Conservation (phyloP, 1,140 invertebrate genomes). For the Pemphigus obesinymphae region DNA sequence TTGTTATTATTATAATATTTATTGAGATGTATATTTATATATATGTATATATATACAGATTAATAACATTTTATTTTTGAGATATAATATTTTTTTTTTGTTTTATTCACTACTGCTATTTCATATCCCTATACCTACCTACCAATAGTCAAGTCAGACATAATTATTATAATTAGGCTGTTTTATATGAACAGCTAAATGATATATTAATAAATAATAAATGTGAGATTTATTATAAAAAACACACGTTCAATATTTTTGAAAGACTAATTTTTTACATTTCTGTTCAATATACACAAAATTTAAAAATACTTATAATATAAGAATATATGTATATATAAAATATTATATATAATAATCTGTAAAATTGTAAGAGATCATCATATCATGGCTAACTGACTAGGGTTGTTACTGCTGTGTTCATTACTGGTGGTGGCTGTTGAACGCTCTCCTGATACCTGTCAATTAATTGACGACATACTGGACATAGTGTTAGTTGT, state of each 20-base stretch:
- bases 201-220: not conserved
- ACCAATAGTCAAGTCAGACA: not conserved
- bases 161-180: too few species aligned
- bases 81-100: slow-evolving; percentile 5
- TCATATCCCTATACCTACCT: not conserved
- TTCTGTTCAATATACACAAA: not conserved
- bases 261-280: not conserved
- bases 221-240: not conserved
- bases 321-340: not conserved
- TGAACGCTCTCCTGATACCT: slow-evolving; percentile 10
- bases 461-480: slow-evolving; percentile 69
- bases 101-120: not conserved
- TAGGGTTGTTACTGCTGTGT: not conserved
- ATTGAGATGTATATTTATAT: not conserved
- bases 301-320: slow-evolving; percentile 10
- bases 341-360: not conserved
- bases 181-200: too few species aligned
- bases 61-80: slow-evolving; percentile 21
- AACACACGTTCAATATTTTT: not conserved
- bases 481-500: slow-evolving; percentile 77
- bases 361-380: not conserved
- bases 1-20: slow-evolving; percentile 30
- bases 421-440: not conserved
- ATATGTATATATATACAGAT: not conserved
- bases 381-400: slow-evolving; percentile 26